Conservation (phyloP, 2,888 invertebrate species). For the Nomada fucata region DNA sequence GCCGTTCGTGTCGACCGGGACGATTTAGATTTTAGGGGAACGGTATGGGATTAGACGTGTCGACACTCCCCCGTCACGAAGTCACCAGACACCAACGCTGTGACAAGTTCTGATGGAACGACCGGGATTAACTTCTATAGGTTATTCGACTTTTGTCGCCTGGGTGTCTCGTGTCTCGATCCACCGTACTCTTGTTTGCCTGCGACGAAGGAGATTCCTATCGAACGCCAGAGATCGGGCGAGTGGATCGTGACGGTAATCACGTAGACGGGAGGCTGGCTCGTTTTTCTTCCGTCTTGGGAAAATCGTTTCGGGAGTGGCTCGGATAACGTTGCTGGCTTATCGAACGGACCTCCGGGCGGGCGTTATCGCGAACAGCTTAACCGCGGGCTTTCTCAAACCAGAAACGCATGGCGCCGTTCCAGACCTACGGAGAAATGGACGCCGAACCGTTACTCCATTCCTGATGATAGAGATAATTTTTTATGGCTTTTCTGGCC, state of each 20-base stretch:
- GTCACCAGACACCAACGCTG: not conserved
- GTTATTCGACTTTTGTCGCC: slow-evolving; percentile 17
- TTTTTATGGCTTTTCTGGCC: not conserved
- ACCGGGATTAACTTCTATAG: not conserved
- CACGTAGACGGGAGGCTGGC: slow-evolving; percentile 48
- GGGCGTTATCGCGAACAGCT: slow-evolving; percentile 44
- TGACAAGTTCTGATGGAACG: not conserved
- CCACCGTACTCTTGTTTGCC: not conserved
- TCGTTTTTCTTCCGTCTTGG: slow-evolving; percentile 22
- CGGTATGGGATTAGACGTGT: slow-evolving; percentile 32
- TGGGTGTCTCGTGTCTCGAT: slow-evolving; percentile 53
- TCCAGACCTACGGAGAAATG: not conserved
- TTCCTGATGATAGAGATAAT: slow-evolving; percentile 11
- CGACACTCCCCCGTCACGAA: slow-evolving; percentile 1
- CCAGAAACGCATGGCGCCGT: not conserved
- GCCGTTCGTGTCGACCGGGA: not conserved
- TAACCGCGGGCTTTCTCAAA: slow-evolving; percentile 35
- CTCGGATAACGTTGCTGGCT: not conserved
- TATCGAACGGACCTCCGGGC: slow-evolving; percentile 22
- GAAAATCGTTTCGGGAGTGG: not conserved
- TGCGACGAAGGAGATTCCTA: slow-evolving; percentile 35
- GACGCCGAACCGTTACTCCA: slow-evolving; percentile 28
- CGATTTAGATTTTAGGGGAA: not conserved
- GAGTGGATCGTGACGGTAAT: slow-evolving; percentile 40
- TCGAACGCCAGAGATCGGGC: slow-evolving; percentile 6